Conservation (phyloP, 1,140 invertebrate genomes). For the Forficula auricularia region DNA sequence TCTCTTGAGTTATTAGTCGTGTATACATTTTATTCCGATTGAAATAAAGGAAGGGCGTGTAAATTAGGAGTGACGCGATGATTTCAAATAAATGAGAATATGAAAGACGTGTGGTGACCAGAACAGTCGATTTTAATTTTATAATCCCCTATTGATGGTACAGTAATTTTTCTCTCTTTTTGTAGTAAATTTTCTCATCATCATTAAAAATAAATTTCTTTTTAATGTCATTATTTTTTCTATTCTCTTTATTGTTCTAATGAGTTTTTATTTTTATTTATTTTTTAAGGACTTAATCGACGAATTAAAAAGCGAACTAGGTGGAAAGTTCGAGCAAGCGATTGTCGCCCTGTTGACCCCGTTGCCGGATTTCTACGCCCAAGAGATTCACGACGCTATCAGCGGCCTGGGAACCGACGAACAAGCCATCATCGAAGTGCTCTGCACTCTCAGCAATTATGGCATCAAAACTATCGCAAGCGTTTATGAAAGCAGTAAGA, state of each 20-base stretch:
- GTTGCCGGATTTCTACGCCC: constrained; percentile 33
- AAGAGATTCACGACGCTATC: constrained; percentile 36
- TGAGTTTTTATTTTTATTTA: not conserved
- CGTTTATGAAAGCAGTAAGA: constrained; percentile 32
- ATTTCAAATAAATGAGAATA: too few relatives aligned
- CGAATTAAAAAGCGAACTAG: constrained; percentile 38
- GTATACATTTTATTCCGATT: too few relatives aligned
- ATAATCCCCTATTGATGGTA: too few relatives aligned
- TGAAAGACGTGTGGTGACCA: too few relatives aligned
- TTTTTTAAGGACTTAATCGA: constrained; percentile 30
- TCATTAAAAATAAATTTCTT: not conserved
- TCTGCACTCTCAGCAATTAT: constrained; percentile 34
- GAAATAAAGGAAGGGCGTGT: too few relatives aligned
- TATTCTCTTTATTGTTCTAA: not conserved
- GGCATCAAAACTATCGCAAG: constrained; percentile 30
- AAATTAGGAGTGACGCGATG: too few relatives aligned
- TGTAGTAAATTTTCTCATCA: too few relatives aligned
- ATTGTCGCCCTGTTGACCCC: constrained; percentile 38
- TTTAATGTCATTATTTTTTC: not conserved
- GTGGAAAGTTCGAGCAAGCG: constrained; percentile 38
- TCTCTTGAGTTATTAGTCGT: too few relatives aligned
- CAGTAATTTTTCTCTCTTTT: too few relatives aligned
- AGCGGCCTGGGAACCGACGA: constrained; percentile 33
- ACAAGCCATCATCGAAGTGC: constrained; percentile 35
- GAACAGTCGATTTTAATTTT: too few relatives aligned